phyloP scores from a whole-genome alignment of 2,888 invertebrate species.

The Ormyrus labotus region DNA sequence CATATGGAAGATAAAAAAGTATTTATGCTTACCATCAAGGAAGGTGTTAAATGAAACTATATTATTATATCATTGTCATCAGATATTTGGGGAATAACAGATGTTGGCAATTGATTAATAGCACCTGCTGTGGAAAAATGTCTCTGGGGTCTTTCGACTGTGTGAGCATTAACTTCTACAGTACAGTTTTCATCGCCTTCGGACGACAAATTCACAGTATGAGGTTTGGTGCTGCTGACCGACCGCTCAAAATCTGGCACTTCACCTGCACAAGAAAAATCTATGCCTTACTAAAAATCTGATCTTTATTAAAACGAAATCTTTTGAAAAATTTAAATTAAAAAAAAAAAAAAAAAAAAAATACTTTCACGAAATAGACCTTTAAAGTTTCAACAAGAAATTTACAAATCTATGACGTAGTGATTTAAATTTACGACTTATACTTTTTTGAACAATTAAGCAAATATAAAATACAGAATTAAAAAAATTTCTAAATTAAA shows the following conservation, averaged over 20 bases:
- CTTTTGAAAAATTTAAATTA: too few relatives aligned
- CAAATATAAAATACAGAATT: too few relatives aligned
- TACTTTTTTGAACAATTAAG: too few relatives aligned
- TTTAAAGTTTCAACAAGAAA: too few relatives aligned
- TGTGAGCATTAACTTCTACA: slow-evolving; percentile 54
- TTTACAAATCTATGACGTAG: too few relatives aligned
- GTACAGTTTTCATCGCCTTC: slow-evolving; percentile 65
- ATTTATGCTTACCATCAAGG: slow-evolving; percentile 22
- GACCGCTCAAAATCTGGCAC: slow-evolving; percentile 67
- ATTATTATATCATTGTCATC: slow-evolving; percentile 52
- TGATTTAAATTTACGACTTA: too few relatives aligned
- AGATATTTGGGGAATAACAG: slow-evolving; percentile 9
- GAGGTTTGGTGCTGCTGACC: slow-evolving; percentile 67
- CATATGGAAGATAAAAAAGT: not conserved
- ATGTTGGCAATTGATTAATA: slow-evolving; percentile 37
- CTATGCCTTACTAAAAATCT: slow-evolving; percentile 6
- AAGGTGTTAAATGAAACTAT: slow-evolving; percentile 44
- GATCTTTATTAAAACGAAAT: too few relatives aligned
- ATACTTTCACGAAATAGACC: too few relatives aligned
- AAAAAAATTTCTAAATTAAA: too few relatives aligned
- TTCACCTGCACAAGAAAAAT: slow-evolving; percentile 64
- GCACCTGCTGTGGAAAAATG: slow-evolving; percentile 33
- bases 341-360: too few relatives aligned
- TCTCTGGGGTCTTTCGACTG: slow-evolving; percentile 22
- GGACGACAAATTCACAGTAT: slow-evolving; percentile 65